phyloP scores from a whole-genome alignment of 1,140 invertebrate species.

The Lepidurus arcticus region DNA sequence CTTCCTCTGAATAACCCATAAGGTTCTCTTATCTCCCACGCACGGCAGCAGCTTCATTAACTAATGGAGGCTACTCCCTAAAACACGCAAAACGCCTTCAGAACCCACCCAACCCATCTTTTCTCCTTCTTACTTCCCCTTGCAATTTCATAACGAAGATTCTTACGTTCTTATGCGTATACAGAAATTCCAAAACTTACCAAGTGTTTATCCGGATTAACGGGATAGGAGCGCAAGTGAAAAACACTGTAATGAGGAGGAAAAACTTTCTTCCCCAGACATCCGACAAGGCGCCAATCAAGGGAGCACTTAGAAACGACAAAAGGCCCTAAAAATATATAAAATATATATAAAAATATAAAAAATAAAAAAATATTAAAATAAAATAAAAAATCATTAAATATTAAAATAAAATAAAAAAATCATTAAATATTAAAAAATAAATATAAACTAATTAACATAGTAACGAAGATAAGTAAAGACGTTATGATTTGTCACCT shows the following conservation, averaged over 20 bases:
- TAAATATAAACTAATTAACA: not conserved
- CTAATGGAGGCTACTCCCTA: too few relatives aligned
- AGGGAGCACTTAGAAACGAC: constrained; percentile 92
- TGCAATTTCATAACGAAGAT: too few relatives aligned
- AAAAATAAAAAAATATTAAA: not conserved
- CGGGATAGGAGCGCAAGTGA: constrained; percentile 97
- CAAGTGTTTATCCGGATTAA: constrained; percentile 98
- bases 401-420: not conserved
- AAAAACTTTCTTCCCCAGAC: constrained; percentile 98
- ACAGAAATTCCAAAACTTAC: constrained; percentile 47
- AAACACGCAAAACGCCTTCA: too few relatives aligned
- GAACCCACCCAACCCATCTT: too few relatives aligned
- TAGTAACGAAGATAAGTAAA: not conserved
- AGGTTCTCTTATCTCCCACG: too few relatives aligned
- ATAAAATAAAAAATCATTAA: not conserved
- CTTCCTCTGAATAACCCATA: too few relatives aligned
- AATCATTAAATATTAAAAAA: not conserved
- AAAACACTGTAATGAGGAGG: constrained; percentile 95
- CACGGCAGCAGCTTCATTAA: too few relatives aligned
- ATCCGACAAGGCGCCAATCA: constrained; percentile 95
- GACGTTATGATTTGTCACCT: constrained; percentile 49
- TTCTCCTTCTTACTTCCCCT: too few relatives aligned
- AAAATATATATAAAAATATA: not conserved
- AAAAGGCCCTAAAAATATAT: constrained; percentile 72
- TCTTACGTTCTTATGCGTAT: not conserved